Evolutionary conservation across 2,113 vertebrate genomes (phyloP).

Genomic region (Aegithalos caudatus): DNA sequence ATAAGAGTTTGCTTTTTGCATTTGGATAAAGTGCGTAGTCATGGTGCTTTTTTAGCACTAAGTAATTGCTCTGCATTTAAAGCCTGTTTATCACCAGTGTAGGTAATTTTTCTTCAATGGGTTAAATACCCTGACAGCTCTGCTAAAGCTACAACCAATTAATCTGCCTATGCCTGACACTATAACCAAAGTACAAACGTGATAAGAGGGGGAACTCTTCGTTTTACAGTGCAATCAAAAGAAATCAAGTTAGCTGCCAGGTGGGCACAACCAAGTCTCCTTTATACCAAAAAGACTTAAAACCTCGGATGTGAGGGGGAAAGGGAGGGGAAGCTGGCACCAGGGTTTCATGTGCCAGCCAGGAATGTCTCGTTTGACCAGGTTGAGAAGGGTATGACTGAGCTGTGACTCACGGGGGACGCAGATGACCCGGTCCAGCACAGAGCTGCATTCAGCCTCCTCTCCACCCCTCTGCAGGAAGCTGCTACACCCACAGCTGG

Average conservation of each 20-base stretch:
- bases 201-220: slow-evolving; percentile 52
- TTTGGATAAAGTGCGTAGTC: slow-evolving; percentile 49
- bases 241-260: slow-evolving; percentile 23
- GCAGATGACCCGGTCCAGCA: not conserved
- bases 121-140: slow-evolving; percentile 48
- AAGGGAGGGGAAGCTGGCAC: not conserved
- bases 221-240: not conserved
- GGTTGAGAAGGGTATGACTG: not conserved
- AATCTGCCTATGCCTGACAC: slow-evolving; percentile 53
- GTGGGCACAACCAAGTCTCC: not conserved
- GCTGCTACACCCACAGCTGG: slow-evolving; percentile 16
- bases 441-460: not conserved
- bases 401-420: not conserved
- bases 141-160: slow-evolving; percentile 47
- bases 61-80: slow-evolving; percentile 57
- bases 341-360: not conserved
- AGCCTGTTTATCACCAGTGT: slow-evolving; percentile 51
- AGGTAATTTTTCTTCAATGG: slow-evolving; percentile 51
- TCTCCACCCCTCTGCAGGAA: not conserved
- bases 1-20: slow-evolving; percentile 42
- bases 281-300: slow-evolving; percentile 5
- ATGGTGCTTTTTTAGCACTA: slow-evolving; percentile 64
- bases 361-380: slow-evolving; percentile 7
- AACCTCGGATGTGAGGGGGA: not conserved
- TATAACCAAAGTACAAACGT: slow-evolving; percentile 43